Percentiles rank a stretch among this genome's conserved stretches.
phyloP scores from a whole-genome alignment of 2,113 vertebrate species.

The Oceanites oceanicus region DNA sequence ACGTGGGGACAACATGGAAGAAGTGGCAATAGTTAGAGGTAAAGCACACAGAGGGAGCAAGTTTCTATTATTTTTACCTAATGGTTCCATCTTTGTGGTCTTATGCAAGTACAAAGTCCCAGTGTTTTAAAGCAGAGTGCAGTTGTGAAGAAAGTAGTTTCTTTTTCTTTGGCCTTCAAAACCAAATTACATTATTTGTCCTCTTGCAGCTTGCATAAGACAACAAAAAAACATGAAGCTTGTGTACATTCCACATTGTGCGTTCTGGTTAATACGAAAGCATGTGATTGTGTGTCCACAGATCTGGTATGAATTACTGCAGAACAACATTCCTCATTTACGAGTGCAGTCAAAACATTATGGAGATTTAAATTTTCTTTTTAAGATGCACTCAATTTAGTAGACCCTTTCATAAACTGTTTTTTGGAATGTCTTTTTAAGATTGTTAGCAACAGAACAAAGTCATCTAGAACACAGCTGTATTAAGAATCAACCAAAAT shows the following conservation, averaged over 20 bases:
- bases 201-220: not conserved
- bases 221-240: not conserved
- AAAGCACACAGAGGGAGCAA: not conserved
- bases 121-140: not conserved
- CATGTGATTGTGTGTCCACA: not conserved
- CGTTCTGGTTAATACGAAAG: not conserved
- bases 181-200: not conserved
- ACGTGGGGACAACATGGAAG: not conserved
- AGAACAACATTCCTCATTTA: conserved; percentile 41
- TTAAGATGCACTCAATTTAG: not conserved
- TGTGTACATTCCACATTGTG: not conserved
- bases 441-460: not conserved
- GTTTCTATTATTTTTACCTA: not conserved
- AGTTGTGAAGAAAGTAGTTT: not conserved
- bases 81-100: not conserved
- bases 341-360: not conserved
- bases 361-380: not conserved
- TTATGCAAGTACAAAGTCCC: not conserved
- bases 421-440: not conserved
- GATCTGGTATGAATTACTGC: conserved; percentile 27
- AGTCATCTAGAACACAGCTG: not conserved
- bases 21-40: not conserved
- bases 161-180: not conserved
- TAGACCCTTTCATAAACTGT: not conserved
- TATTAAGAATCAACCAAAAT: not conserved